Base-by-base conservation (phyloP, 2,888 invertebrate genomes). In the Camptogramma bilineatum region DNA sequence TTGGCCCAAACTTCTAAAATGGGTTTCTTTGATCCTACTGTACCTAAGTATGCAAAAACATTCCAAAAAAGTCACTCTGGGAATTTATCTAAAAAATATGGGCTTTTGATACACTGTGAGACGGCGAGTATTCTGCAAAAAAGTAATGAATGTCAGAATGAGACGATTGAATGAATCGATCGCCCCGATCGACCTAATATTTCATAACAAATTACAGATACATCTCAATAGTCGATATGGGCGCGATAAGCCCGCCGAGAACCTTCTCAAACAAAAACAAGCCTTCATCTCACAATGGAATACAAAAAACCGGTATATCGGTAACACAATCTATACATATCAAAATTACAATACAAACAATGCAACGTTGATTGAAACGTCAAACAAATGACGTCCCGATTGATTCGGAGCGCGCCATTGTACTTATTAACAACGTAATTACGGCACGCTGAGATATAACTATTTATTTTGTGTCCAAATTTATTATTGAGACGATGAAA, bases 271-370 rank as follows among this genome's bases (percentile, higher is more conserved):
- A 84, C 83, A 85, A 87, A 85, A 85, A 83, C 82, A 77, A 77
- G 74, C 79, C 82, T 79, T 81, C 86, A 82, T 84, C 83, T 82
- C 77, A 81, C 83, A 82, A 85, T 81, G 83, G 78, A 73, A 66
- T 62, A 83, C 81, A 87, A 88, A 88, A 87, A 88, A 82, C 73
- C 81, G 76, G 91, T 91, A 90, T 92, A 93, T 93, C 92, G 85
- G 86, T 93, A 92, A 91, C 92, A 91, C 91, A 86, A 92, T 93
- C 91, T 90, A 83, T 85, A 85, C 84, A 80, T 89, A 90, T 90
- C 90, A 90, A 90, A 90, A 89, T 81, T 82, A 90, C 88, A 92
- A 92, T 87, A 90, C 91, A 92, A 93, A 93, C 93, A 93, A 91
- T 87, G 85, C 83, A 79, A 87, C 83, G 90, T 85, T 91, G 93